phyloP scores from a whole-genome alignment of 1,140 invertebrate species.

The Venustaconcha ellipsiformis region DNA sequence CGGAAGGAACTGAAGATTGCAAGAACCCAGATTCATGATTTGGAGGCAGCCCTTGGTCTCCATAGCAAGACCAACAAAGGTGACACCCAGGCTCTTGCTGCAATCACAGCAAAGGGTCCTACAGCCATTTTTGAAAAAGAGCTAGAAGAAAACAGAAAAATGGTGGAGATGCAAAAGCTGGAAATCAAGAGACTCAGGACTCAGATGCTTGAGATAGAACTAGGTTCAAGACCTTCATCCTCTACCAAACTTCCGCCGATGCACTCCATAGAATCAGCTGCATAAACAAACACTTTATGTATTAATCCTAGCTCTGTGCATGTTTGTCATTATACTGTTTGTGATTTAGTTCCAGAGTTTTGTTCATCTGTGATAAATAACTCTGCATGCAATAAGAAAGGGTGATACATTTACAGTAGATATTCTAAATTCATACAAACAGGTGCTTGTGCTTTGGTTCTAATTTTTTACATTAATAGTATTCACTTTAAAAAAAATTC shows the following conservation, averaged over 20 bases:
- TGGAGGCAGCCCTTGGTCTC: conserved; percentile 78
- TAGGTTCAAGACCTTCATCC: conserved; percentile 48
- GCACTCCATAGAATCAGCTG: conserved; percentile 26
- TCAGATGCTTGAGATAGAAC: conserved; percentile 55
- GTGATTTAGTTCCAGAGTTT: too few relatives aligned
- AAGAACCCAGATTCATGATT: conserved; percentile 75
- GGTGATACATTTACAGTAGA: too few relatives aligned
- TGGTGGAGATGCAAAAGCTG: conserved; percentile 65
- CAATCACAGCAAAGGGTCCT: conserved; percentile 72
- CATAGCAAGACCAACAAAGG: conserved; percentile 71
- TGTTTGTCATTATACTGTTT: too few relatives aligned
- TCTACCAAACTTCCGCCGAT: conserved; percentile 49
- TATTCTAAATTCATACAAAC: too few relatives aligned
- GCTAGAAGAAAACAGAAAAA: conserved; percentile 71
- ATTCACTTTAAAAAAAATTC: too few relatives aligned
- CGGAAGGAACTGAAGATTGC: conserved; percentile 77
- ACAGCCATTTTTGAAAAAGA: conserved; percentile 75
- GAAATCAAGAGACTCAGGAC: conserved; percentile 64
- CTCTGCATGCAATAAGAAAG: too few relatives aligned
- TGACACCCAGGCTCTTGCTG: conserved; percentile 73
- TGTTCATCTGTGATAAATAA: too few relatives aligned
- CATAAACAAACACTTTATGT: not conserved
- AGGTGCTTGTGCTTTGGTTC: too few relatives aligned
- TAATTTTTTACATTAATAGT: too few relatives aligned
- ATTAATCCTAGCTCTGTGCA: too few relatives aligned